These are phyloP conservation scores for Leptodactylus fallax DNA, from an alignment of 2,797 vertebrate genomes.

Conservation along the genomic window DNA sequence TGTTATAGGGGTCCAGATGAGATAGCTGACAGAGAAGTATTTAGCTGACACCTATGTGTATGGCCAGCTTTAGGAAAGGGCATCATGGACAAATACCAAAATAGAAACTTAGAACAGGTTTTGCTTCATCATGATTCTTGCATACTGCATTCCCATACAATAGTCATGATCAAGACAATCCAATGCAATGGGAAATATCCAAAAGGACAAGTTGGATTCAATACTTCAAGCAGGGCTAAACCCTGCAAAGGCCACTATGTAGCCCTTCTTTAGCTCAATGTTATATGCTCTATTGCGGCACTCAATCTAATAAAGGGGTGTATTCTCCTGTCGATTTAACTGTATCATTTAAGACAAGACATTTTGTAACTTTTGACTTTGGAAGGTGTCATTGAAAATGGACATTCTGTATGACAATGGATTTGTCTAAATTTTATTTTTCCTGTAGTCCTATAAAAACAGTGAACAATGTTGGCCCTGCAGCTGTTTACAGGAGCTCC, in stretches of 20 bases:
- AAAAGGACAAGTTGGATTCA: background rate
- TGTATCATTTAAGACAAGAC: background rate
- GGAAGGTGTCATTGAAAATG: background rate
- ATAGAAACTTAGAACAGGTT: background rate
- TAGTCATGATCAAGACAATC: background rate
- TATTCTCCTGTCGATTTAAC: background rate
- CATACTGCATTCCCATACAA: background rate
- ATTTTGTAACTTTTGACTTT: no score
- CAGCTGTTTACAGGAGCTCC: background rate
- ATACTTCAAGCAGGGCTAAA: no score
- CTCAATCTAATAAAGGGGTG: background rate
- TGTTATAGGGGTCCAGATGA: no score
- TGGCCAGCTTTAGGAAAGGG: no score
- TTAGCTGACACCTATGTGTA: no score
- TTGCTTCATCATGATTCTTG: background rate
- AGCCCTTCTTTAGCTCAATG: background rate
- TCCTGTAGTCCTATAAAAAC: background rate
- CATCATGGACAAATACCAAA: background rate
- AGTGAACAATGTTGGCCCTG: background rate
- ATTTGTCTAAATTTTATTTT: background rate
- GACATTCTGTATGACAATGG: background rate
- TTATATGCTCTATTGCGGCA: background rate
- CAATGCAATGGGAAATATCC: background rate
- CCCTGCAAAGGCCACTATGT: background rate
- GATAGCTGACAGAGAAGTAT: no score